Base-by-base conservation (phyloP, 2,888 invertebrate genomes). In the Anthoptus insignis region DNA sequence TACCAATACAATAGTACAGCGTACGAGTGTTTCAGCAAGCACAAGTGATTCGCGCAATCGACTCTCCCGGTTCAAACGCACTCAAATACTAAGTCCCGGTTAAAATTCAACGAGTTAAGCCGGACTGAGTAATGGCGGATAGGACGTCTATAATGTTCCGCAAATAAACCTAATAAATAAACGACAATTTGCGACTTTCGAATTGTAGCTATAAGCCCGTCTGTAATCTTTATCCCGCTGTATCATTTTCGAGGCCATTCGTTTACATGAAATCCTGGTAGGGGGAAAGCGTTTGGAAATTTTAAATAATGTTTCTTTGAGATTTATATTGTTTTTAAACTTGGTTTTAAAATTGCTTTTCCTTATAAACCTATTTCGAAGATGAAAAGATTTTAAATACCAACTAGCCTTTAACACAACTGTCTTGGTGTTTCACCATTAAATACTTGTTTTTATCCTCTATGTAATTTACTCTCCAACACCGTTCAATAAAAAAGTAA, bases 41-140 rank as follows among this genome's bases (percentile, higher is more conserved):
- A 42, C 1, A 16, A 50, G 8, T 24, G 14, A 72, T 59, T 68
- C 52, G 65, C 21, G 16, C 65, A 22, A 67, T 42, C 56, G 49
- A 73, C 67, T 71, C 34, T 19, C 60, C 8, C 53, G 11, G n/a
- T 71, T 57, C 67, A 73, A 87, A 82, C 79, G 75, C 61, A 64
- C 74, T 71, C 60, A 63, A 34, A 72, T 68, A 81, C 81, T 79
- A 84, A 87, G 83, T 80, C 84, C 84, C 84, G 78, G 88, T 89
- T 89, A 88, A 89, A 90, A 88, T 87, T 89, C 88, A 87, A 80
- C 83, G 83, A 85, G 86, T 84, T 89, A 87, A 89, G 75, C 87
- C 84, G 70, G 65, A 68, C 79, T 88, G 88, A 89, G 80, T 88
- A 87, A 91, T 88, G 83, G 83, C 76, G 69, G 77, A 71, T 79